Percentiles rank a stretch among this genome's conserved stretches.
Evolutionary conservation across 2,888 invertebrate species (phyloP).

Genomic region (Ferrisia virgata): DNA sequence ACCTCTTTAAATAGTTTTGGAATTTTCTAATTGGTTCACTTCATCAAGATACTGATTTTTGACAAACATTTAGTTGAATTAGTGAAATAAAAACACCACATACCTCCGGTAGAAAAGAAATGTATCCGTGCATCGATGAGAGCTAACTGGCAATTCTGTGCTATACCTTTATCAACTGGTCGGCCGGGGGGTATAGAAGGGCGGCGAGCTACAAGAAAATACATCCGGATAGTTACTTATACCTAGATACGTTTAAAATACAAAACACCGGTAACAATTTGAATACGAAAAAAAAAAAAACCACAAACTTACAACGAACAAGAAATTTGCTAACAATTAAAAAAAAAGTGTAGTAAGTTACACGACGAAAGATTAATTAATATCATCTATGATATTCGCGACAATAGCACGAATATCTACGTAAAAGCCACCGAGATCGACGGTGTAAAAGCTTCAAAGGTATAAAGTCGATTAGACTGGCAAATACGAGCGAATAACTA

Average conservation of each 20-base stretch:
- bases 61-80: too few relatives aligned
- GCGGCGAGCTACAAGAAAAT: background rate
- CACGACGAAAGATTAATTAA: background rate
- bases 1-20: too few relatives aligned
- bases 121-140: background rate
- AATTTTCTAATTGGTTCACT: too few relatives aligned
- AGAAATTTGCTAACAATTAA: background rate
- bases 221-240: background rate
- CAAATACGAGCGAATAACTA: background rate
- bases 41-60: too few relatives aligned
- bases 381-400: constrained; percentile 3
- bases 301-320: background rate
- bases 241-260: constrained; percentile 22
- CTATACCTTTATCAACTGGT: too few relatives aligned
- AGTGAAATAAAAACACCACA: too few relatives aligned
- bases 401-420: background rate
- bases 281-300: background rate
- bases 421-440: background rate
- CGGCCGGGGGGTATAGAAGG: too few relatives aligned
- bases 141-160: background rate
- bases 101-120: too few relatives aligned
- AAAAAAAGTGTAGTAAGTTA: background rate
- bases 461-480: background rate
- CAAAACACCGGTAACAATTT: constrained; percentile 14
- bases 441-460: background rate